A percentile compares a stretch with the other conserved stretches of the same genome.
Evolutionary conservation across 2,797 vertebrate genomes (phyloP).

Genomic region (Odontamblyopus lacepedii): DNA sequence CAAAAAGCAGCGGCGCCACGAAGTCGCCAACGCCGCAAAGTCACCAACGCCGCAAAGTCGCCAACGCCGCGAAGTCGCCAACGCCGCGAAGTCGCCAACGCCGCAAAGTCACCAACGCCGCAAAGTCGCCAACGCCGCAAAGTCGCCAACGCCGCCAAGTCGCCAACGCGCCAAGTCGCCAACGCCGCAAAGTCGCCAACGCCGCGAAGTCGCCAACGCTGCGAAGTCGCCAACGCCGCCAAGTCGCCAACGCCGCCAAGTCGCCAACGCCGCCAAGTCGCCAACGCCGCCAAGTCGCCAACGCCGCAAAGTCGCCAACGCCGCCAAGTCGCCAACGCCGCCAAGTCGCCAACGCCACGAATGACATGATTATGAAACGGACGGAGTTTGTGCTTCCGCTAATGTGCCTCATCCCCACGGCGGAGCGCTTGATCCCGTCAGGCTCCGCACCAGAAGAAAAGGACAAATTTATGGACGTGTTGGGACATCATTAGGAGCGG

Average conservation of each 20-base stretch:
- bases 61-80: no score
- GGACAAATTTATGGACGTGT: constrained; percentile 72
- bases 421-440: constrained; percentile 61
- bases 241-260: constrained; percentile 31
- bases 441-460: constrained; percentile 59
- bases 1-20: constrained; percentile 3
- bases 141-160: constrained; percentile 25
- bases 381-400: constrained; percentile 48
- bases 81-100: no score
- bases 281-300: no score
- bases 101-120: constrained; percentile 17
- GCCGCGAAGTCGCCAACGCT: no score
- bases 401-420: constrained; percentile 47
- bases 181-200: no score
- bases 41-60: no score
- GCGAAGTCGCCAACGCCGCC: no score
- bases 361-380: constrained; percentile 55
- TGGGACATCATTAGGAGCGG: constrained; percentile 72
- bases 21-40: constrained; percentile 41
- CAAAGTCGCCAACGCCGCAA: constrained; percentile 30
- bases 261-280: constrained; percentile 33
- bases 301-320: no score
- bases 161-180: constrained; percentile 30
- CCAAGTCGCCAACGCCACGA: constrained; percentile 30
- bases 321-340: no score